Evolutionary conservation across 64 coral and sea anemone species (phyloP).

Genomic region (Hydrozoanthus tunicans): DNA sequence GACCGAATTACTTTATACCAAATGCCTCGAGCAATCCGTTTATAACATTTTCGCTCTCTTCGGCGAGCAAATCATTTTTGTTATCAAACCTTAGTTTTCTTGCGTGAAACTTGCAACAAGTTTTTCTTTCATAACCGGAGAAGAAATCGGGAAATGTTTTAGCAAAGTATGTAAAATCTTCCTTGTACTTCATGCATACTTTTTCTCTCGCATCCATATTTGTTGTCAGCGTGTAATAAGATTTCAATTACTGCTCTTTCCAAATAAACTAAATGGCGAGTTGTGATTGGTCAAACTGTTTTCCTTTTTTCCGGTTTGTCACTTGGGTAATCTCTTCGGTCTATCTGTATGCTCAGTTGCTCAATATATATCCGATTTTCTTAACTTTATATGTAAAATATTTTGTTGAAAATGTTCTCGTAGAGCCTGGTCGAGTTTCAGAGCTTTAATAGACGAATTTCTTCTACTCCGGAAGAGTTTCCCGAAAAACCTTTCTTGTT

Average conservation of each 20-base stretch:
- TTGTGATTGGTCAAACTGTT: background rate
- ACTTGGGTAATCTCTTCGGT: no score
- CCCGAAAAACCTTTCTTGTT: no score
- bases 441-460: no score
- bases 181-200: background rate
- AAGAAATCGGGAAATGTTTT: conserved; percentile 10
- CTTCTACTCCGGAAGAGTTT: no score
- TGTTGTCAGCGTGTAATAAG: background rate
- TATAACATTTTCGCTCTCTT: no score
- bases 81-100: background rate
- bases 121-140: background rate
- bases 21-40: no score
- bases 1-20: no score
- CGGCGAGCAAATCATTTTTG: background rate
- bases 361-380: no score
- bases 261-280: background rate
- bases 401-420: no score
- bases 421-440: no score
- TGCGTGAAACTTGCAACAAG: background rate
- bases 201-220: background rate
- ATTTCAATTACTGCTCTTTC: background rate
- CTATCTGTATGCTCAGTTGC: no score
- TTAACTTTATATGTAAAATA: no score
- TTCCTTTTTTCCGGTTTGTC: background rate
- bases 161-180: background rate